phyloP scores from a whole-genome alignment of 2,113 vertebrate species.

The Onychorhynchus coronatus region DNA sequence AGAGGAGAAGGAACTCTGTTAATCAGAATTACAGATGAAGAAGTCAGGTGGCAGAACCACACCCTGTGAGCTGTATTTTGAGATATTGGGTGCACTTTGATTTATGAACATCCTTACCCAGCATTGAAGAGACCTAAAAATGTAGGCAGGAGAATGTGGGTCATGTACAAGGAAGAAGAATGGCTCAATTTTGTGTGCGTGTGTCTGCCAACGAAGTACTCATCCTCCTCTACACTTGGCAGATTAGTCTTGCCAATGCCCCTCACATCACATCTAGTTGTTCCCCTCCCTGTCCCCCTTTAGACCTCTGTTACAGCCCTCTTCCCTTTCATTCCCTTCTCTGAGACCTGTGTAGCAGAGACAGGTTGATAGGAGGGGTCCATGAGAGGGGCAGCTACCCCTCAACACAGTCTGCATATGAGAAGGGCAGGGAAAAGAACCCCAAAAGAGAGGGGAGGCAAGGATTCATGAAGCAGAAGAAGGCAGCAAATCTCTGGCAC shows the following conservation, averaged over 20 bases:
- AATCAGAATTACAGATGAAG: not conserved
- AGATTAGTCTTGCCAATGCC: not conserved
- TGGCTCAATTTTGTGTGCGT: fast-evolving
- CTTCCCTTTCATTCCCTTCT: not conserved
- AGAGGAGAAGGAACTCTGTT: not conserved
- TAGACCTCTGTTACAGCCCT: not conserved
- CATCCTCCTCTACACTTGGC: not conserved
- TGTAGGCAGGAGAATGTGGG: not conserved
- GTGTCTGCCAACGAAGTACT: not conserved
- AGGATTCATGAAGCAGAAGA: fast-evolving
- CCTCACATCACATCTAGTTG: not conserved
- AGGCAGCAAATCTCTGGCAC: not conserved
- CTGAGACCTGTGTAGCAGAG: not conserved
- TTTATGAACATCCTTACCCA: not conserved
- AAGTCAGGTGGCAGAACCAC: not conserved
- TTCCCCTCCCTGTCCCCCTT: not conserved
- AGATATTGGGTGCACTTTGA: not conserved
- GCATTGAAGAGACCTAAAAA: not conserved
- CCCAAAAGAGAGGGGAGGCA: not conserved
- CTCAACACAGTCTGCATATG: not conserved
- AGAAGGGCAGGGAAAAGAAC: not conserved
- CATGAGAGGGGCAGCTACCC: not conserved
- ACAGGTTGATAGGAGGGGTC: not conserved
- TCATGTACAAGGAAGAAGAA: not conserved
- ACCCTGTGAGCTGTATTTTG: not conserved